Percentiles rank a stretch among this genome's conserved stretches.
phyloP scores from a whole-genome alignment of 1,140 invertebrate species.

The Gonatopus flavifemur region DNA sequence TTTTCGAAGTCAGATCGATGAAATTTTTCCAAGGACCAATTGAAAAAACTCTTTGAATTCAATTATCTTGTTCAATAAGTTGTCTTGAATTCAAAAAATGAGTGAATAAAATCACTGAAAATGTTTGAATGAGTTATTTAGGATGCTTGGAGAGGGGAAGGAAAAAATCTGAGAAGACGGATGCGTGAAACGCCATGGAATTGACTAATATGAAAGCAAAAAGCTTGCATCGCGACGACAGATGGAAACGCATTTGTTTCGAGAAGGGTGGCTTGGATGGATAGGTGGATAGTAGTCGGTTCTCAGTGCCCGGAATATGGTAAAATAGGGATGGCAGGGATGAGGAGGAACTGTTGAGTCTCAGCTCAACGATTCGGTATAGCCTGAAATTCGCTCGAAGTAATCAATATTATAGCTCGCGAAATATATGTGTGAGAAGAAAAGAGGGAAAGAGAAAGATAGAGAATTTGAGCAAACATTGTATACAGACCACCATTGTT shows the following conservation, averaged over 20 bases:
- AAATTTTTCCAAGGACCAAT: too few species aligned
- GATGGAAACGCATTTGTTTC: too few species aligned
- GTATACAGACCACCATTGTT: conserved; percentile 47
- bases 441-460: too few species aligned
- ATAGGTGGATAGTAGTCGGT: too few species aligned
- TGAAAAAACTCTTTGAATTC: too few species aligned
- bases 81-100: too few species aligned
- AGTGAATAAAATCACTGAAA: too few species aligned
- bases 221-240: conserved; percentile 39
- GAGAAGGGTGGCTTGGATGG: background rate
- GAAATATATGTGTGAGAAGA: conserved; percentile 46
- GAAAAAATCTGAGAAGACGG: background rate
- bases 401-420: conserved; percentile 51
- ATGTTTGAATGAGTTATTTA: too few species aligned
- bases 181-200: background rate
- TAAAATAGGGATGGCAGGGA: too few species aligned
- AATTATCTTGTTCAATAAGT: too few species aligned
- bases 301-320: too few species aligned
- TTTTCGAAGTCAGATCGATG: too few species aligned
- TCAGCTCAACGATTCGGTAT: conserved; percentile 1
- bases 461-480: conserved; percentile 48
- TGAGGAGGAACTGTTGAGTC: background rate
- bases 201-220: conserved; percentile 15
- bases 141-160: conserved; percentile 3
- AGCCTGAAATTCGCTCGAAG: conserved; percentile 46